A percentile compares a stretch with the other conserved stretches of the same genome.
These are phyloP conservation scores for Acronicta leporina DNA, from an alignment of 2,888 invertebrate genomes.

Conservation along the genomic window DNA sequence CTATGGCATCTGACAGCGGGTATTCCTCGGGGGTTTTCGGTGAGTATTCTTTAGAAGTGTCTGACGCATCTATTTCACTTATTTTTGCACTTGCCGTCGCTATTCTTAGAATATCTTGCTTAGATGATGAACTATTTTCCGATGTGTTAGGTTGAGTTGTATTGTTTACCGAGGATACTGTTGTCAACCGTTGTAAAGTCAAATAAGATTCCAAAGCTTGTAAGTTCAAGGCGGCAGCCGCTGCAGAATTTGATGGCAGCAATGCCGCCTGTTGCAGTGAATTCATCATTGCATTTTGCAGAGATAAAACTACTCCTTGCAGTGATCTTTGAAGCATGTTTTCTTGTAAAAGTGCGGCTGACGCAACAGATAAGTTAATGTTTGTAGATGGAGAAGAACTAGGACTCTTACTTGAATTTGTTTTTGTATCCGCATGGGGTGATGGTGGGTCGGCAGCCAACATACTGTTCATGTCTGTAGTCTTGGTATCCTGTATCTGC, in stretches of 20 bases:
- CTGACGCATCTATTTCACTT: conserved; percentile 80
- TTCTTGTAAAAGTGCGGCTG: conserved; percentile 90
- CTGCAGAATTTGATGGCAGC: conserved; percentile 94
- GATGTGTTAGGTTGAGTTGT: conserved; percentile 72
- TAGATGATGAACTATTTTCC: conserved; percentile 82
- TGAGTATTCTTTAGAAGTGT: conserved; percentile 79
- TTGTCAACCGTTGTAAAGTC: conserved; percentile 94
- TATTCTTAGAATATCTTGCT: conserved; percentile 92
- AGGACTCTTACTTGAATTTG: conserved; percentile 82
- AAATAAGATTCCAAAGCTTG: conserved; percentile 96
- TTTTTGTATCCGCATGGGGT: conserved; percentile 75
- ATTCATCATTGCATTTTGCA: conserved; percentile 95
- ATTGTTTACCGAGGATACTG: conserved; percentile 89
- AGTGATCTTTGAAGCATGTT: conserved; percentile 92
- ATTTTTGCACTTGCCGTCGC: conserved; percentile 89
- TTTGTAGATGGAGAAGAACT: conserved; percentile 78
- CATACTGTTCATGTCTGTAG: conserved; percentile 79
- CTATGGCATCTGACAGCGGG: conserved; percentile 85
- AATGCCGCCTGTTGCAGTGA: conserved; percentile 95
- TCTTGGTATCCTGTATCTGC: conserved; percentile 85
- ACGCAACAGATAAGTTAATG: conserved; percentile 87
- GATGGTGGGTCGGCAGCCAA: conserved; percentile 76
- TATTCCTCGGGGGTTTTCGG: conserved; percentile 86
- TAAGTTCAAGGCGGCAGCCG: conserved; percentile 94
- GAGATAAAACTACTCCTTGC: conserved; percentile 93